Base-by-base conservation (phyloP, 2,113 vertebrate genomes). In the Daphoenositta chrysoptera region DNA sequence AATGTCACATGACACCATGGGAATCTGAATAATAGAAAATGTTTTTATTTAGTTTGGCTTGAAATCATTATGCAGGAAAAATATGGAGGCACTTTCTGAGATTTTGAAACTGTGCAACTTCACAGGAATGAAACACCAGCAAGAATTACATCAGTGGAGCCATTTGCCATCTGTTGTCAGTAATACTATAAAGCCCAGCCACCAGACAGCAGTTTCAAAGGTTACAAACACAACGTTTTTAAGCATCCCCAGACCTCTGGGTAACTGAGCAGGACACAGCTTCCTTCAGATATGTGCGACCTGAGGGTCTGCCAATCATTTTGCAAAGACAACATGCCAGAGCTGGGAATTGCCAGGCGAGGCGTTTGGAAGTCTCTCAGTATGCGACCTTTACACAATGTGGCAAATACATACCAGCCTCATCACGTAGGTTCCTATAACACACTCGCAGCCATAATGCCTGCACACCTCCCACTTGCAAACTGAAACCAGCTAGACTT, bases 91-190 rank as follows among this genome's bases (percentile, higher is more conserved):
- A 27, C 69, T 87, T 80, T 73, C 76, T 83, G 73, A 71, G 82
- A 90, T 87, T 96, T 30, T 89, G 89, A 96, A 90, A 81, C 90
- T 53, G 78, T 96, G 76, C 78, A 86, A 95, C 83, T 86, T 96
- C 82, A 73, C 93, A 65, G 89, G 48, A 85, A 94, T 87, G 66
- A 91, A 91, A 92, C 70, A 54, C 91, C 64, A 93, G 87, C 66
- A 75, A 93, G 87, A 88, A 85, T 93, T 90, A 94, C 93, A 94
- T 79, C 91, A 92, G 93, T 24, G 0, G 53, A 95, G 82, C 71
- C 65, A 61, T 89, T 87, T 96, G 92, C 92, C 75, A 95, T 96
- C 95, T 97, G 94, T 75, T 80, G 76, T 89, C 92, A 93, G 96
- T 84, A 94, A 87, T 68, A 75, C 83, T 56, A 87, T 42, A 54